Base-by-base conservation (phyloP, 2,888 invertebrate species). In the Lasioglossum vierecki region DNA sequence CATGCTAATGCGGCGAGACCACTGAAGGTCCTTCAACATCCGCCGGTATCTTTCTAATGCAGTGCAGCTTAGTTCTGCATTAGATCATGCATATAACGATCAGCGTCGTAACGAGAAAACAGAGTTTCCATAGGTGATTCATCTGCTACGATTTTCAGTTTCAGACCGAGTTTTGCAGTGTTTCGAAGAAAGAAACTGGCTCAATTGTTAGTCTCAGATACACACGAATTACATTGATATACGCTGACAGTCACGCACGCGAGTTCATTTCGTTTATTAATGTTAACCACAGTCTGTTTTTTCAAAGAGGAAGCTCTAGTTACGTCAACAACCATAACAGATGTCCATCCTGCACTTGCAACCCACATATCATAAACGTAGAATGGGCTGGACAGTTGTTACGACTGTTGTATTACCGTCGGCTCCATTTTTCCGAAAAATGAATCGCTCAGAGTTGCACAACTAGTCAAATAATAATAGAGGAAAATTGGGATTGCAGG, bases 11-110 rank as follows among this genome's bases (percentile, higher is more conserved):
- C 53, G 39, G 73, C 71, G 57, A 78, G 79, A 57, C 60, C 72
- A 18, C 11, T 30, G 90, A 90, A 90, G 90, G 90, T 75, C 85
- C 86, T 63, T 73, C 84, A 53, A 79, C 79, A 66, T 82, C 78
- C 75, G 35, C n/a, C 81, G 72, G 63, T 35, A 15, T 84, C 68
- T 78, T 70, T 75, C 84, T 78, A 80, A n/a, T 46, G 63, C 35
- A 68, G 22, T 39, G 22, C 15, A 70, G 35, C 26, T 80, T 8
- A 11, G 75, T 71, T 80, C 78, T 72, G 75, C 53, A 60, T 86
- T 81, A 81, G 81, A 83, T 86, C 85, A 85, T 75, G 70, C 72
- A 39, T 73, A 60, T 53, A 76, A 81, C 60, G 74, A 80, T 46
- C 72, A 63, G 46, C n/a, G n/a, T n/a, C 78, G 49, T 71, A 46